Evolutionary conservation across 2,797 vertebrate genomes (phyloP), one percentile per base, ranked within the genome.

Genomic region (Syngnathus rostellatus): DNA sequence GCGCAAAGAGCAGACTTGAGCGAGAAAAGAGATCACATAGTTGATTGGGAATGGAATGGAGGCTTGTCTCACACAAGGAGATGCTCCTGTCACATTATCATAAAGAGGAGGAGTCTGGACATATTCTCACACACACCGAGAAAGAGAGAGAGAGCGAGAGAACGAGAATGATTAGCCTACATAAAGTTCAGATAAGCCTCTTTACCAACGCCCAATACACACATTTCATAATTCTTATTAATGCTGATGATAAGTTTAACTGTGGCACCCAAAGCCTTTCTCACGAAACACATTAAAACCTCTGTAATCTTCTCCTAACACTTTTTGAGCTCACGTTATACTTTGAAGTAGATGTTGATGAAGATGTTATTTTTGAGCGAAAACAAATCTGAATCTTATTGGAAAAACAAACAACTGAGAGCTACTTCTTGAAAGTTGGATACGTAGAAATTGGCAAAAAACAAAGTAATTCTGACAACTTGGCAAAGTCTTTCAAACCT

Each of bases 81-180:
- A 89, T 89, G 88, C 86, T 87, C 77, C 86, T 89, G 88, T 89
- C 85, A 87, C 86, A 88, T 88, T 87, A 87, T 82, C 84, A 87
- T 85, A 85, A 80, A 82, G 85, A 84, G 88, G 87, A 81, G 87
- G 88, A 89, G 88, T 76, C 69, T 78, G 78, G 45, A 6, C 64
- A 25, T 80, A 68, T 88, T 87, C 86, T 85, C 55, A 37, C 55
- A 57, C 55, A 19, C 54, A 57, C 25, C 16, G 84, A 85, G 83
- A 46, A 79, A 81, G 79, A 71, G 81, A 71, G 79, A 65, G 70
- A 50, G 74, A 69, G 78, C 68, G 70, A 71, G 77, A 55, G 68
- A 71, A 72, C 48, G 68, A 59, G 84, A 83, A 83, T 83, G 85
- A 46, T 86, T 82, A 85, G 77, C 84, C 82, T 68, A 83, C 79